Evolutionary conservation across 2,797 vertebrate species (phyloP), one percentile per base, ranked within the genome.

Genomic region (Meda fulgida): DNA sequence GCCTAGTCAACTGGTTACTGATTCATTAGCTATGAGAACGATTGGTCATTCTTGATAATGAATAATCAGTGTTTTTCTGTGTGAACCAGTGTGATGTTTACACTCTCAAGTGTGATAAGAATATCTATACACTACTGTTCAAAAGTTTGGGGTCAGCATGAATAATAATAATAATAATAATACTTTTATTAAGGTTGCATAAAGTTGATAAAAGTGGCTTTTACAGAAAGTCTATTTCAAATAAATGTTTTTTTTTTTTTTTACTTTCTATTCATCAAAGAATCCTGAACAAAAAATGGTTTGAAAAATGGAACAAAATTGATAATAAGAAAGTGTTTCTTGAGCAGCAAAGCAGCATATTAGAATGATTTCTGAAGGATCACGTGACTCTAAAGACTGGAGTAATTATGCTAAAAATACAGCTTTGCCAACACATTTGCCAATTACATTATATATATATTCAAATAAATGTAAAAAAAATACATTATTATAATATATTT

Each of bases 1-100:
- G 65, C 85, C 73, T 63, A 53, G 76, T 67, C 63, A 51, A 80
- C 78, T 80, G 48, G 88, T 85, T 73, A 89, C 84, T 89, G 80
- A 89, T 87, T 87, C 66, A 85, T 87, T 78, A 77, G 76, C 85
- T 73, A 7, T 51, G 78, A 19, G 72, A 77, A 81, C 11, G 16
- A 19, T 55, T 72, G 65, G 80, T 73, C 71, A 72, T 60, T 85
- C 65, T 34, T 51, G 55, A 78, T 81, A 89, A 85, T 89, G 80
- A 85, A 48, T 87, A 81, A 78, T 87, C 84, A 69, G 80, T 11
- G 29, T 63, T 6, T 71, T 76, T 7, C 73, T 36, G 31, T 77
- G 73, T 77, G 11, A 65, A 53, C n/a, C 58, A 7, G 26, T 80
- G 48, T 76, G 36, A 60, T 67, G 36, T 36, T 63, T 19, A 69